Evolutionary conservation across 2,113 vertebrate species (phyloP).

Genomic region (Notothenia rossii): DNA sequence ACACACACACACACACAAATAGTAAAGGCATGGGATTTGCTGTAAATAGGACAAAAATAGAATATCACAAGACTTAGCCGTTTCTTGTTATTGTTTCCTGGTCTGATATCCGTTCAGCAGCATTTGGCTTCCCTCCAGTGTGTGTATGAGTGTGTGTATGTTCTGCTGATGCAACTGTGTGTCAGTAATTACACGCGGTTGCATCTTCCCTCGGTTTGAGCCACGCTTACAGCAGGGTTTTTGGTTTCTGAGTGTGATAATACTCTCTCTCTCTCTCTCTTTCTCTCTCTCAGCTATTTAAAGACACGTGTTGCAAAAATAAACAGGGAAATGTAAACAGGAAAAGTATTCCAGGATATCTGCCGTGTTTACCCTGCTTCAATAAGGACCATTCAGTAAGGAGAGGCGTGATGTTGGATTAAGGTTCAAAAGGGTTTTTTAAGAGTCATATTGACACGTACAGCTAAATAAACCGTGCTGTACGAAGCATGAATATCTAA

Average conservation of each 20-base stretch:
- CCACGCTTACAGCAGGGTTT: conserved; percentile 64
- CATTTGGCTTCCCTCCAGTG: conserved; percentile 45
- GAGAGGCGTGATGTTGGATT: no score
- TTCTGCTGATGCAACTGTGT: conserved; percentile 48
- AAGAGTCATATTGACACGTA: no score
- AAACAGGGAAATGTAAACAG: conserved; percentile 11
- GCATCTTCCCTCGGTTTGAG: conserved; percentile 14
- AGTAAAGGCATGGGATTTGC: no score
- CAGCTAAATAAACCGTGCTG: no score
- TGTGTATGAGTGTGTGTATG: conserved; percentile 24
- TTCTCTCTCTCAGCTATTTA: conserved; percentile 9
- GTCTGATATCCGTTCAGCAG: no score
- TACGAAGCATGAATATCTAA: no score
- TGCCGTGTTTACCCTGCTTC: conserved; percentile 3
- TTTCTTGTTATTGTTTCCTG: no score
- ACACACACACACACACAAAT: no score
- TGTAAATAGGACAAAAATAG: no score
- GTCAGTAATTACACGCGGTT: conserved; percentile 51
- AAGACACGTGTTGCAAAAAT: background rate
- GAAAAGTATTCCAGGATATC: background rate
- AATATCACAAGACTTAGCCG: no score
- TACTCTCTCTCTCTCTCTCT: background rate
- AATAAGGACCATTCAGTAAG: background rate
- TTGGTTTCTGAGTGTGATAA: conserved; percentile 43
- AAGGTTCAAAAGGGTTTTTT: no score